phyloP scores from a whole-genome alignment of 2,888 invertebrate species.

The Hypomecis atomaria region DNA sequence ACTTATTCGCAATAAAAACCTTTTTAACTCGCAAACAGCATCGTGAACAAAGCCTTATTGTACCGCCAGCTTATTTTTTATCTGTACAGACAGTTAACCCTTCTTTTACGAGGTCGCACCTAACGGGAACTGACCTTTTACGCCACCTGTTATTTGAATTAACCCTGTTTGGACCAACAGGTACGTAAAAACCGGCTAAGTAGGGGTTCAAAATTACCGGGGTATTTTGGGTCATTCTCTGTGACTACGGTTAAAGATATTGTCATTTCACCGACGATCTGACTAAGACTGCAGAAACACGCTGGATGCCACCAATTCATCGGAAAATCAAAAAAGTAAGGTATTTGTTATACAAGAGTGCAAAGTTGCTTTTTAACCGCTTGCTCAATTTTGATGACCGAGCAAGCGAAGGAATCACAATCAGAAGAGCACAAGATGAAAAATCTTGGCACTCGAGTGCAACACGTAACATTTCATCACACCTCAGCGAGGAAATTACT shows the following conservation, averaged over 20 bases:
- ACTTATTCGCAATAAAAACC: too few species aligned
- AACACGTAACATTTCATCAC: too few species aligned
- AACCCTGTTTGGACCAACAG: conserved; percentile 58
- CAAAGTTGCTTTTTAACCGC: too few species aligned
- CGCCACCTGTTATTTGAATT: conserved; percentile 61
- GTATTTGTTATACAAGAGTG: too few species aligned
- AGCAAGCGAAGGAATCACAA: too few species aligned
- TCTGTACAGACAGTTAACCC: conserved; percentile 62
- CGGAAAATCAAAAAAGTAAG: too few species aligned
- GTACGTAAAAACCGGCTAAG: conserved; percentile 15
- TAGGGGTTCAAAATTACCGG: background rate
- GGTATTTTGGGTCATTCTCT: background rate
- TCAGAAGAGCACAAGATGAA: too few species aligned
- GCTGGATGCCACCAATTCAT: too few species aligned
- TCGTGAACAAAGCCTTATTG: background rate
- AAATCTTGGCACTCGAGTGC: too few species aligned
- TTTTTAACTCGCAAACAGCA: too few species aligned
- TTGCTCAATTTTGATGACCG: too few species aligned
- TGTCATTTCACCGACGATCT: background rate
- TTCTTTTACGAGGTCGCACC: conserved; percentile 52
- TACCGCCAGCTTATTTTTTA: conserved; percentile 25
- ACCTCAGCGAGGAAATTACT: too few species aligned
- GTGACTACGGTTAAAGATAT: background rate
- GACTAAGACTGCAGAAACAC: background rate
- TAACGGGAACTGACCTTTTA: conserved; percentile 60